Percentiles rank a stretch among this genome's conserved stretches.
phyloP scores from a whole-genome alignment of 2,888 invertebrate genomes.

The Amphipoea lucens region DNA sequence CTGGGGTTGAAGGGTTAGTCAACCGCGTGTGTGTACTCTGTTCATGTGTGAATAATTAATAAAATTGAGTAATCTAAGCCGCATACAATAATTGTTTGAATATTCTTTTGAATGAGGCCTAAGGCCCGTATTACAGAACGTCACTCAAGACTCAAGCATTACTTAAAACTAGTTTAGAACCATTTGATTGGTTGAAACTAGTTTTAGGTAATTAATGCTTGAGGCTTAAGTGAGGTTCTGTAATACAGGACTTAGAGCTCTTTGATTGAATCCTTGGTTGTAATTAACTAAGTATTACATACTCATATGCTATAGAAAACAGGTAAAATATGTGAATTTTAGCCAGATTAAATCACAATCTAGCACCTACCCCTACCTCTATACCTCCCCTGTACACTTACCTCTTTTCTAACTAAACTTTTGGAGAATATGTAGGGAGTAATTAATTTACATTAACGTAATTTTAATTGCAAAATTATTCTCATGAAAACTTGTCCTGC shows the following conservation, averaged over 20 bases:
- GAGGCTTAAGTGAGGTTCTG: too few species aligned
- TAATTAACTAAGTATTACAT: neutral
- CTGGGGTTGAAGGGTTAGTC: constrained; percentile 43
- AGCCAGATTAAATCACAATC: neutral
- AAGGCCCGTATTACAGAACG: too few species aligned
- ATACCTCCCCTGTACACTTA: neutral
- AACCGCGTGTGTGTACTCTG: constrained; percentile 23
- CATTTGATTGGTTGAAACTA: too few species aligned
- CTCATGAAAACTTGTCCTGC: neutral
- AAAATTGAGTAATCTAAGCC: neutral
- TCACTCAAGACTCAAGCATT: too few species aligned
- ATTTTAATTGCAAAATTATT: neutral
- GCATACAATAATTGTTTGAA: neutral
- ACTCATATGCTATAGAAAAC: too few species aligned
- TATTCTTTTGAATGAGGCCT: neutral
- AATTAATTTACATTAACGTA: neutral
- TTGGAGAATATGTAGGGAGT: neutral
- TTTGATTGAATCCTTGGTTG: neutral
- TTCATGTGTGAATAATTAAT: neutral
- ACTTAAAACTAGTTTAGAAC: too few species aligned
- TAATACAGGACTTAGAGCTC: neutral
- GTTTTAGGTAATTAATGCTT: too few species aligned
- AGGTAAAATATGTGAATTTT: neutral
- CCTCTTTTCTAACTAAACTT: too few species aligned
- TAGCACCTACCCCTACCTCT: neutral